Conservation (phyloP, 2,113 vertebrate species). For the Mustela nigripes region DNA sequence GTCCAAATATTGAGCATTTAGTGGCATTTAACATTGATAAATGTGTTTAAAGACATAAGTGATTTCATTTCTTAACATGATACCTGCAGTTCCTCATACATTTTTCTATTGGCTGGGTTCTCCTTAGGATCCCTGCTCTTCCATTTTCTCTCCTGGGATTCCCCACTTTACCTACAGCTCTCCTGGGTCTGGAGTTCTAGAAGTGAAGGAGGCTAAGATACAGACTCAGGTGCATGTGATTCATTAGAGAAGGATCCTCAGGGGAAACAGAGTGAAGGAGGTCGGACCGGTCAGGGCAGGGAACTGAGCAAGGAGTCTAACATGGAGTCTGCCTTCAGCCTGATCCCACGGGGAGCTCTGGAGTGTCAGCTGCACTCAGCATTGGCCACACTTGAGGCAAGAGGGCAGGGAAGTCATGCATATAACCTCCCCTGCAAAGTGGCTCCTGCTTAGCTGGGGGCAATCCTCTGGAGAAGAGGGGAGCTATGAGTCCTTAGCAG, state of each 20-base stretch:
- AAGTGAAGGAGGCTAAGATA: neutral
- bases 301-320: neutral
- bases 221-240: neutral
- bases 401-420: neutral
- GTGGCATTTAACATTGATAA: neutral
- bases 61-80: neutral
- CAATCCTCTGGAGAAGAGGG: neutral
- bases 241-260: neutral
- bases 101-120: neutral
- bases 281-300: neutral
- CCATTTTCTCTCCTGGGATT: neutral
- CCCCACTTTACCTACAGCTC: neutral
- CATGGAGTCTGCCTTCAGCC: neutral
- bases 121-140: neutral
- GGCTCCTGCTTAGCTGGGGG: neutral
- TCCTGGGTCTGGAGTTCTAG: neutral
- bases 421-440: neutral
- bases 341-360: neutral
- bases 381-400: neutral
- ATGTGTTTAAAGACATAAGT: neutral
- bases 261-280: neutral
- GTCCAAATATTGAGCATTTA: neutral
- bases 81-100: neutral
- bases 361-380: neutral
- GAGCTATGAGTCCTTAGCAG: neutral